Percentiles rank a stretch among this genome's conserved stretches.
These are phyloP conservation scores for Encarsia formosa DNA, from an alignment of 2,888 invertebrate genomes.

Conservation along the genomic window DNA sequence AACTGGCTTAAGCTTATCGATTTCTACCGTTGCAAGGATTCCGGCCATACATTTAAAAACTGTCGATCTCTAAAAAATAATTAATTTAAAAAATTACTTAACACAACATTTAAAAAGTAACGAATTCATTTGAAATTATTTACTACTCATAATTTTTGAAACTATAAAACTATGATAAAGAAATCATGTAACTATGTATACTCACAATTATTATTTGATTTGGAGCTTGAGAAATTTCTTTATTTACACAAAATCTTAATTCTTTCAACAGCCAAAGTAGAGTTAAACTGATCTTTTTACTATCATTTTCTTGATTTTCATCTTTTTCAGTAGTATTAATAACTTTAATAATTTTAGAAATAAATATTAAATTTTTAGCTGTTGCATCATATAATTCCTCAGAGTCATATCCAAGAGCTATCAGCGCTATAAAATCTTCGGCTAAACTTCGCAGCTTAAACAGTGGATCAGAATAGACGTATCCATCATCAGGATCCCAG, in stretches of 20 bases:
- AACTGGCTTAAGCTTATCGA: conserved; percentile 57
- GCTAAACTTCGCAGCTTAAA: conserved; percentile 63
- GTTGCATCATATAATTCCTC: conserved; percentile 73
- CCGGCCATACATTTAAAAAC: conserved; percentile 83
- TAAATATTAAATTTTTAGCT: conserved; percentile 65
- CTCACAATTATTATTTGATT: conserved; percentile 68
- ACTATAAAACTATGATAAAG: too few relatives aligned
- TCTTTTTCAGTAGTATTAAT: conserved; percentile 44
- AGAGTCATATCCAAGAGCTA: conserved; percentile 63
- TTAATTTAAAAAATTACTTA: too few relatives aligned
- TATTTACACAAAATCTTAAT: conserved; percentile 70
- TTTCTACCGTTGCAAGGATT: conserved; percentile 62
- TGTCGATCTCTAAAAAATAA: conserved; percentile 63
- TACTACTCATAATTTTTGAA: too few relatives aligned
- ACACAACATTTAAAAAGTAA: not conserved
- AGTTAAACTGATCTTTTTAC: conserved; percentile 54
- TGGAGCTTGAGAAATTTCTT: conserved; percentile 72
- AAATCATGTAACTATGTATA: conserved; percentile 28
- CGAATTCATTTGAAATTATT: too few relatives aligned
- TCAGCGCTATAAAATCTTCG: conserved; percentile 72
- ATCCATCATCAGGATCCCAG: conserved; percentile 53
- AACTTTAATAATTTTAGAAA: conserved; percentile 64
- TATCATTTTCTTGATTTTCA: conserved; percentile 17
- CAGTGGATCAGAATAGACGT: conserved; percentile 62
- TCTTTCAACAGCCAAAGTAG: conserved; percentile 72